Evolutionary conservation across 2,888 invertebrate genomes (phyloP), one percentile per base, ranked within the genome.

Genomic region (Apeira syringaria): DNA sequence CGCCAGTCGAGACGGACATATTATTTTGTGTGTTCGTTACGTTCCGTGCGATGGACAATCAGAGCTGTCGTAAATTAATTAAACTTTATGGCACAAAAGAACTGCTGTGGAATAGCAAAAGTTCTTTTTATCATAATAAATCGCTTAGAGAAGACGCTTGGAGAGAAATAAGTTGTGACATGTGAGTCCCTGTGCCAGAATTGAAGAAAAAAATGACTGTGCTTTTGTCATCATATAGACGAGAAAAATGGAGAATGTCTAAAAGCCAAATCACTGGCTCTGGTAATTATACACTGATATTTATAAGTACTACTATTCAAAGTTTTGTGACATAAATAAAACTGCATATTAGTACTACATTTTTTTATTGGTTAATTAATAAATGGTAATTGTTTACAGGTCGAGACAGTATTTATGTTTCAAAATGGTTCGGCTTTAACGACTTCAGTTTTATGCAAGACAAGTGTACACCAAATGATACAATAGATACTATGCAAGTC

Each of bases 311-410:
- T n/a, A n/a, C n/a, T n/a, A n/a, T n/a, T n/a, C n/a, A 48, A 44
- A 6, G 20, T 20, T 20, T 2, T 3, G 7, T 5, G 20, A 20
- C 20, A 20, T 26, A 46, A 46, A 41, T 41, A 46, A 46, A 46
- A 46, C 27, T 36, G 32, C 33, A 46, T 36, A 40, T 41, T 9
- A 32, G 35, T 42, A 27, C 37, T 44, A 28, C 31, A 36, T 40
- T 32, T n/a, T 30, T 13, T 48, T 43, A 40, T 44, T 44, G 35
- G 11, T 49, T 45, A 20, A n/a, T n/a, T n/a, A n/a, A n/a, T n/a
- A n/a, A n/a, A n/a, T n/a, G n/a, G n/a, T n/a, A n/a, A 41, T 49
- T 44, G 36, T 43, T 43, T 36, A 48, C 42, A 49, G 46, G 46
- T 43, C 42, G 36, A 12, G 40, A 50, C 10, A 37, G 36, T 40